Evolutionary conservation across 2,888 invertebrate genomes (phyloP).

Genomic region (Nowickia ferox): DNA sequence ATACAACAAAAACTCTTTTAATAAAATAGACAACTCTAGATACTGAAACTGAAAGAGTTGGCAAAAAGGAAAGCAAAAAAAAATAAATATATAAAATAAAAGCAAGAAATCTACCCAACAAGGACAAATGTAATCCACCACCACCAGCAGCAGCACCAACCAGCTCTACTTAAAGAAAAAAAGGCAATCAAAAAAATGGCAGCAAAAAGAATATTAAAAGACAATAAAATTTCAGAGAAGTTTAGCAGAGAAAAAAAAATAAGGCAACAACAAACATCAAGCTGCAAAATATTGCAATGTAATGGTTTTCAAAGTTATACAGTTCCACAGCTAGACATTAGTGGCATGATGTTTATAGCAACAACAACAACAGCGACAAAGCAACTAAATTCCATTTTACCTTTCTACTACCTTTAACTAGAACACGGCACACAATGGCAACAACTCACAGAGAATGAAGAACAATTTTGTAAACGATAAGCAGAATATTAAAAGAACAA

Average conservation of each 20-base stretch:
- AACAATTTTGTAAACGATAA: constrained; percentile 31
- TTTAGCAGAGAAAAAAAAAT: constrained; percentile 28
- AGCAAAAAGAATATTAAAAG: constrained; percentile 14
- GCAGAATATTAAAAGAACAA: constrained; percentile 25
- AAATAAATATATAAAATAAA: constrained; percentile 45
- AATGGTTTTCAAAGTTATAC: constrained; percentile 61
- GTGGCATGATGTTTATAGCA: constrained; percentile 65
- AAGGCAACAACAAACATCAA: constrained; percentile 51
- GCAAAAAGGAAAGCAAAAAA: constrained; percentile 37
- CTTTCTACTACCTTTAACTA: constrained; percentile 61
- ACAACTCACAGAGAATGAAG: constrained; percentile 18
- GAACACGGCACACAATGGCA: constrained; percentile 47
- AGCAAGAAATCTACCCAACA: constrained; percentile 56
- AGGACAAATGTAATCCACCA: constrained; percentile 68
- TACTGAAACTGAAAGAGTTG: constrained; percentile 31
- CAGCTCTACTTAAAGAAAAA: background rate
- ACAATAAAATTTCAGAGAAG: background rate
- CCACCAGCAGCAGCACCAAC: background rate
- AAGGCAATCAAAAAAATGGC: constrained; percentile 55
- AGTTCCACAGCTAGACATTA: constrained; percentile 65
- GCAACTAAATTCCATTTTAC: constrained; percentile 60
- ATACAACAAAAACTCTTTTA: constrained; percentile 39
- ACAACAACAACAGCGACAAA: constrained; percentile 10
- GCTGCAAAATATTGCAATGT: constrained; percentile 58
- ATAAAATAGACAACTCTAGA: constrained; percentile 63